Evolutionary conservation across 1,140 invertebrate species (phyloP).

Genomic region (Sesamia nonagrioides): DNA sequence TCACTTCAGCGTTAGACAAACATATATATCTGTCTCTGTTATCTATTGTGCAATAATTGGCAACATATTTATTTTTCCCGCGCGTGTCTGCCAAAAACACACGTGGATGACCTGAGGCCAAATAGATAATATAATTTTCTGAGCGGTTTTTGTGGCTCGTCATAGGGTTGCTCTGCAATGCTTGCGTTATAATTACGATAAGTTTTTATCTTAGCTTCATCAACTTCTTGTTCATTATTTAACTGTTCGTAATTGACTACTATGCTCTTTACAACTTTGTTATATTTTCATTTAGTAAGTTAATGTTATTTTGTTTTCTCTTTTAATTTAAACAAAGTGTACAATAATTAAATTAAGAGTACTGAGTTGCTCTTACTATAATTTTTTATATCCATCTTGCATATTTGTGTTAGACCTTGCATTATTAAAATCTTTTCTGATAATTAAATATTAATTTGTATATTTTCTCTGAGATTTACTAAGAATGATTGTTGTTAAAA

Average conservation of each 20-base stretch:
- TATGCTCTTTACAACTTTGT: neutral
- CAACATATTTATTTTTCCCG: constrained; percentile 68
- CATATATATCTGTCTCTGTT: constrained; percentile 57
- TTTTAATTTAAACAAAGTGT: neutral
- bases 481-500: no score
- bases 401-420: neutral
- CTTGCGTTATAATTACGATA: constrained; percentile 32
- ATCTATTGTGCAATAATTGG: constrained; percentile 82
- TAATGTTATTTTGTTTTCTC: neutral
- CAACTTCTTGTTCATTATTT: neutral
- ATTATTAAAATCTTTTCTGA: neutral
- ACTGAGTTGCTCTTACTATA: neutral
- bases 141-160: constrained; percentile 24
- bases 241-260: neutral
- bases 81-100: constrained; percentile 74
- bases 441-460: neutral
- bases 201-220: neutral
- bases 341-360: neutral
- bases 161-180: constrained; percentile 4
- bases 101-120: constrained; percentile 70
- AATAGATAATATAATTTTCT: constrained; percentile 52
- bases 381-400: neutral
- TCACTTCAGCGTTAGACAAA: constrained; percentile 55
- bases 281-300: neutral
- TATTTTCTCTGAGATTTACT: neutral